Evolutionary conservation across 2,113 vertebrate species (phyloP), one percentile per base, ranked within the genome.

Genomic region (Platichthys flesus): DNA sequence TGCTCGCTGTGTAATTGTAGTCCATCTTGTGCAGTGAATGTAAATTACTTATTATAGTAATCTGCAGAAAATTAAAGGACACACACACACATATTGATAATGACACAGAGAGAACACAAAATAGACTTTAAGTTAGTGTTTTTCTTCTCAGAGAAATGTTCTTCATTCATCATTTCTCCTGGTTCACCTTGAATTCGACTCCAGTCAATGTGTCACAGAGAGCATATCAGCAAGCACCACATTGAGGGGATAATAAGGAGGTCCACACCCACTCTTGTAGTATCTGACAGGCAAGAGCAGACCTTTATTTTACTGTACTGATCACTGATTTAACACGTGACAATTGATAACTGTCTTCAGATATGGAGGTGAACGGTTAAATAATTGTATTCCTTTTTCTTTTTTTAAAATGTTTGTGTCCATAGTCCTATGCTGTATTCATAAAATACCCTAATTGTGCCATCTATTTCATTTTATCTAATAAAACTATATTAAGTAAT

Each of bases 111-210:
- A 31, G 31, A 31, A 31, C 31, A 31, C 31, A 31, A 1, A 37
- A 37, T 8, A 37, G 31, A 0, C 5, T 8, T 35, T 35, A 9
- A 42, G 12, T 45, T 12, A 13, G 42, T 45, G 12, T 15, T 13
- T 45, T 45, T 45, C 49, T 51, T 51, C 49, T 51, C 49, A 51
- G 49, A 51, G 49, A 47, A 47, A 16, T 47, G 14, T 47, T 37
- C 35, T 37, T 37, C 35, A 9, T 37, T 37, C 35, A 14, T 14
- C 42, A 15, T 45, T 61, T 62, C 72, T 78, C 67, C 80, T 51
- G 12, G 35, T n/a, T 73, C 71, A 86, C 81, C 85, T 83, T 88
- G 81, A 86, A 74, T 65, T 42, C 59, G 71, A 54, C 81, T 71
- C 68, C 37, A 74, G 67, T 77, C 21, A n/a, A 57, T 5, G 42